Conservation (phyloP, 1,140 invertebrate genomes). For the Trachelipus rathkii region DNA sequence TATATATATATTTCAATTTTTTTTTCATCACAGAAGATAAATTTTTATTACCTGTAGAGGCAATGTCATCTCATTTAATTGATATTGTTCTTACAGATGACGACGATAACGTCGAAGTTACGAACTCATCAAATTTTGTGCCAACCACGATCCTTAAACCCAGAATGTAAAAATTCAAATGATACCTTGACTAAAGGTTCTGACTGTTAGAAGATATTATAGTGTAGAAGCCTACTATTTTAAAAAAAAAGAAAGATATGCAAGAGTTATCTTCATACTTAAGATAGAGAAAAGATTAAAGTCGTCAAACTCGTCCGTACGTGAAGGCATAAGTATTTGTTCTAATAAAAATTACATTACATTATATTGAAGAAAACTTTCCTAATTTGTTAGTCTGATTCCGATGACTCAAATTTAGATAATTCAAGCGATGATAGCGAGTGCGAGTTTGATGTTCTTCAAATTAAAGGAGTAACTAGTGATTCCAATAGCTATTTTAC, state of each 20-base stretch:
- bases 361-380: conserved; percentile 33
- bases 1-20: too few relatives aligned
- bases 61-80: conserved; percentile 24
- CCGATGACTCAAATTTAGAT: conserved; percentile 30
- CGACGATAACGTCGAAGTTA: conserved; percentile 5
- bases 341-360: too few relatives aligned
- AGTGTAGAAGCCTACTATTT: too few relatives aligned
- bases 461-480: too few relatives aligned
- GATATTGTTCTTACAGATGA: conserved; percentile 31
- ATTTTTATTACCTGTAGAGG: too few relatives aligned
- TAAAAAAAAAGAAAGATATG: conserved; percentile 42
- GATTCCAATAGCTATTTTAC: too few relatives aligned
- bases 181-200: conserved; percentile 28
- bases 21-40: too few relatives aligned
- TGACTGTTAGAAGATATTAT: conserved; percentile 25
- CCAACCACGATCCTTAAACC: conserved; percentile 39
- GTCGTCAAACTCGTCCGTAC: conserved; percentile 27
- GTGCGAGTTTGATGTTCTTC: too few relatives aligned
- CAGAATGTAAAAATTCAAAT: conserved; percentile 32
- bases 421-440: too few relatives aligned
- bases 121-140: not conserved
- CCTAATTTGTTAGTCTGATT: conserved; percentile 37
- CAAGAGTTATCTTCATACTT: conserved; percentile 10
- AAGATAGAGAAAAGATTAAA: conserved; percentile 26
- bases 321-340: conserved; percentile 26